Percentiles rank a stretch among this genome's conserved stretches.
Evolutionary conservation across 2,113 vertebrate species (phyloP).

Genomic region (Hymenochirus boettgeri): DNA sequence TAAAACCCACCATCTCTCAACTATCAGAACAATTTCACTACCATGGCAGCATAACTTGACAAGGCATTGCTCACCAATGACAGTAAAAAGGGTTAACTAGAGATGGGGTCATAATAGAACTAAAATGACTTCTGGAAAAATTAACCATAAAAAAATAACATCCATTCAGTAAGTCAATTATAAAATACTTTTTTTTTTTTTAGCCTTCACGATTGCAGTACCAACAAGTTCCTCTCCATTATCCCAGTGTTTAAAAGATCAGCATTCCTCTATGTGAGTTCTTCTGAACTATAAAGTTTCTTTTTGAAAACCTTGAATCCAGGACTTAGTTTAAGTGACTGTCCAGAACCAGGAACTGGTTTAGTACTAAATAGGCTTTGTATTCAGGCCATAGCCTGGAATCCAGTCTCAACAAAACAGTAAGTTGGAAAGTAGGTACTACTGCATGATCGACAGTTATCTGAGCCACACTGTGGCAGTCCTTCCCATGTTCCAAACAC

Average conservation of each 20-base stretch:
- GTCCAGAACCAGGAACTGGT: conserved; percentile 69
- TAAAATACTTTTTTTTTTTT: not conserved
- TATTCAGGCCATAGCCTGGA: conserved; percentile 90
- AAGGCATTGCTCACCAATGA: not conserved
- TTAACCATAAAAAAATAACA: not conserved
- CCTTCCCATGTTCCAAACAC: conserved; percentile 80
- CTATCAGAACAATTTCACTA: not conserved
- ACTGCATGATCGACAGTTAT: conserved; percentile 85
- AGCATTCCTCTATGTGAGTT: conserved; percentile 90
- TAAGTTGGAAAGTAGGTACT: conserved; percentile 93
- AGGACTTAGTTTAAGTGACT: conserved; percentile 81
- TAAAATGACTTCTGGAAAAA: not conserved
- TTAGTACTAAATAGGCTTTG: conserved; percentile 83
- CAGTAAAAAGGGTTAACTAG: not conserved
- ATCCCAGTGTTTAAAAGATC: conserved; percentile 45
- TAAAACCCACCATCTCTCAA: not conserved
- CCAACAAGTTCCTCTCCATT: conserved; percentile 6
- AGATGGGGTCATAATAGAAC: not conserved
- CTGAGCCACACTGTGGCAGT: conserved; percentile 75
- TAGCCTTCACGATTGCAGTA: conserved; percentile 23
- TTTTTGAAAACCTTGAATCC: conserved; percentile 93
- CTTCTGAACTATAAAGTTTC: conserved; percentile 93
- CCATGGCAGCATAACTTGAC: not conserved
- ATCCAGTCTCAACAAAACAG: conserved; percentile 84
- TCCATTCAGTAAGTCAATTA: too few species aligned